A percentile compares a stretch with the other conserved stretches of the same genome.
These are phyloP conservation scores for Coptotermes formosanus DNA, from an alignment of 1,140 invertebrate genomes.

Conservation along the genomic window DNA sequence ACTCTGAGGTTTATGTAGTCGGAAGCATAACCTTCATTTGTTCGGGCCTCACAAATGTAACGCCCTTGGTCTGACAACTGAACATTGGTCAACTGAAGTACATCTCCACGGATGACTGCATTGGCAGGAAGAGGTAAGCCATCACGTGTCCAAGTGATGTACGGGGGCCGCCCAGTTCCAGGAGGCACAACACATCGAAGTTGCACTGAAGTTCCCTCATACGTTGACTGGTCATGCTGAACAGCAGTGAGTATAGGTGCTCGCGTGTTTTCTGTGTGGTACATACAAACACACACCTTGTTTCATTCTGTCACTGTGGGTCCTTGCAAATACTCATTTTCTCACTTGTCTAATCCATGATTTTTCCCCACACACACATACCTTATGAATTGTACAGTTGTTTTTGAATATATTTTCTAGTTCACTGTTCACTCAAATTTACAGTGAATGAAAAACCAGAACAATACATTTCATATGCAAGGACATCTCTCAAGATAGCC, in stretches of 20 bases:
- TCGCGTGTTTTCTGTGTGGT: slow-evolving; percentile 35
- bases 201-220: slow-evolving; percentile 56
- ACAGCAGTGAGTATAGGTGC: slow-evolving; percentile 44
- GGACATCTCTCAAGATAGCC: no score
- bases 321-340: no score
- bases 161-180: slow-evolving; percentile 46
- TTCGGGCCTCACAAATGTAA: slow-evolving; percentile 65
- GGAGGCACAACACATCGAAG: slow-evolving; percentile 53
- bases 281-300: not conserved
- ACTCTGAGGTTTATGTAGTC: slow-evolving; percentile 68
- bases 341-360: no score
- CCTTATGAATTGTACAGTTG: no score
- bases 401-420: no score
- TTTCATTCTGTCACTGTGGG: no score
- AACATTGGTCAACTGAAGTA: slow-evolving; percentile 49
- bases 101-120: slow-evolving; percentile 44
- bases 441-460: no score
- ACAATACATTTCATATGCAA: no score
- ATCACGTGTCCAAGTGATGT: slow-evolving; percentile 57
- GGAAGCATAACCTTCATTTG: slow-evolving; percentile 48
- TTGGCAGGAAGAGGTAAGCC: slow-evolving; percentile 49
- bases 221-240: slow-evolving; percentile 49
- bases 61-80: slow-evolving; percentile 29
- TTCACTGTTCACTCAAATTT: no score
- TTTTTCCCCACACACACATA: no score